These are phyloP conservation scores for Drymodes brunneopygia DNA, from an alignment of 2,113 vertebrate genomes.

Conservation along the genomic window DNA sequence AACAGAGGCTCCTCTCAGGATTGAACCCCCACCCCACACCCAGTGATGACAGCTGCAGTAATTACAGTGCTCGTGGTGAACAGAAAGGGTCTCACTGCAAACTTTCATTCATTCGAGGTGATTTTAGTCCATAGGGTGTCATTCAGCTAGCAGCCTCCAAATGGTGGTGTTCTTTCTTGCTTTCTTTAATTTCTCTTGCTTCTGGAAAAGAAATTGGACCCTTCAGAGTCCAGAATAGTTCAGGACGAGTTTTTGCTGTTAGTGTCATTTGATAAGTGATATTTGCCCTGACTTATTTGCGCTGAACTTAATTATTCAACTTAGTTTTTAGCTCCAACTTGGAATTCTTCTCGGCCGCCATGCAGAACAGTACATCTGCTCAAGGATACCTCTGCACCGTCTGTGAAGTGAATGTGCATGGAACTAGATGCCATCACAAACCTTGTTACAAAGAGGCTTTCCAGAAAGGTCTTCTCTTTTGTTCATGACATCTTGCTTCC, in stretches of 20 bases:
- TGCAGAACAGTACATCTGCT: not conserved
- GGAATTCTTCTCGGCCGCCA: not conserved
- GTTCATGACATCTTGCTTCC: not conserved
- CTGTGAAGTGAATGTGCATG: not conserved
- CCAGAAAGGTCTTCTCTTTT: not conserved
- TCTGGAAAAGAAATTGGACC: not conserved
- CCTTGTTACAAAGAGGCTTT: not conserved
- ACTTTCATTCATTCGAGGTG: not conserved
- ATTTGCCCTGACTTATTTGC: not conserved
- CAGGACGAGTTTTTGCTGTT: not conserved
- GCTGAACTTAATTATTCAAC: not conserved
- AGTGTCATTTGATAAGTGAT: not conserved
- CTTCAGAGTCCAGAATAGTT: not conserved
- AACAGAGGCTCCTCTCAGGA: accelerated
- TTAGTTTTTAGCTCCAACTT: not conserved
- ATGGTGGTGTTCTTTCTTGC: not conserved
- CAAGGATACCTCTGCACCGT: not conserved
- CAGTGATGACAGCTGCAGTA: not conserved
- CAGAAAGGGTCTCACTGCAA: not conserved
- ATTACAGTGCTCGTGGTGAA: not conserved
- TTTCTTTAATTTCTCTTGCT: not conserved
- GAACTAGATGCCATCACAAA: not conserved
- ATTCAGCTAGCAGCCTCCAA: not conserved
- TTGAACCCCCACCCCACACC: not conserved
- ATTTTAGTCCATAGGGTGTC: not conserved